phyloP scores from a whole-genome alignment of 2,113 vertebrate genomes.

The Pluvianellus socialis region DNA sequence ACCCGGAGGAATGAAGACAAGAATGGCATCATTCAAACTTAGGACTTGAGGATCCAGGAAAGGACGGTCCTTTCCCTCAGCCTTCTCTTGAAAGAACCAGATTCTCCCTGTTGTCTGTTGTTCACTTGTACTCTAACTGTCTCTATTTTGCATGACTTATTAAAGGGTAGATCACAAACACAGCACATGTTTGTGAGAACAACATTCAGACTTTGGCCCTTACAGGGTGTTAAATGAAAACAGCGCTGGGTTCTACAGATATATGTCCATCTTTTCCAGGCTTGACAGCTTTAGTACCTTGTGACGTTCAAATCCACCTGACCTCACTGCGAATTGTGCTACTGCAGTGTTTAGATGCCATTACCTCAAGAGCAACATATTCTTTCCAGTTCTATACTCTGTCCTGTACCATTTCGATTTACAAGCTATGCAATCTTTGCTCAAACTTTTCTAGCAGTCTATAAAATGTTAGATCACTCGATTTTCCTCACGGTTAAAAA shows the following conservation, averaged over 20 bases:
- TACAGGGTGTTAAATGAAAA: background rate
- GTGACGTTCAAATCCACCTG: background rate
- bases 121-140: background rate
- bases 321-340: background rate
- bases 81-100: background rate
- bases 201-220: background rate
- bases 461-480: background rate
- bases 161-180: background rate
- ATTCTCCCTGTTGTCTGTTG: background rate
- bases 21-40: background rate
- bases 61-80: accelerated
- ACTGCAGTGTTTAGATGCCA: background rate
- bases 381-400: background rate
- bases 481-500: background rate
- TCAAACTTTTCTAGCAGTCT: background rate
- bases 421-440: background rate
- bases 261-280: background rate
- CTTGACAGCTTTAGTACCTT: background rate
- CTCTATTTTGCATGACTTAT: background rate
- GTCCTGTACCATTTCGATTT: background rate
- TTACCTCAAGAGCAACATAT: background rate
- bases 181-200: background rate
- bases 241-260: background rate
- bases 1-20: background rate
- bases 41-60: background rate